Base-by-base conservation (phyloP, 2,113 vertebrate species). In the Henicopernis longicauda region DNA sequence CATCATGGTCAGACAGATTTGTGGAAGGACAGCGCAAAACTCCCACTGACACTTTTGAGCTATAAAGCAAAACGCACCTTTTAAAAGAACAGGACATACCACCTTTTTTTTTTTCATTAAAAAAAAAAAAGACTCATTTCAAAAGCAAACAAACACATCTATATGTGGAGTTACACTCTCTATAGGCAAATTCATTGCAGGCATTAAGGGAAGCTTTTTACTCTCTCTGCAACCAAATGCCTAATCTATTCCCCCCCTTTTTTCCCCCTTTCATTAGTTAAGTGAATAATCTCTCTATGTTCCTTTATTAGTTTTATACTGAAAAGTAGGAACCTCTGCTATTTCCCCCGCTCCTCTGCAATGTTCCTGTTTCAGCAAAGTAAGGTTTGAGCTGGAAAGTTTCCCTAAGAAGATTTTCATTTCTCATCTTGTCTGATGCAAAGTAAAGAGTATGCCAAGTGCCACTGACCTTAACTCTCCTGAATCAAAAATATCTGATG, bases 401-500 rank as follows among this genome's bases (percentile, higher is more conserved):
- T 95, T 94, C 86, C 90, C 85, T 88, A 59, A 81, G 93, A 97
- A 77, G 91, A 90, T 69, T 97, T 92, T 93, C 62, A 89, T 96
- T 97, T 97, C 94, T 93, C 95, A 95, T 92, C 95, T 96, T 91
- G 86, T 96, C 84, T 95, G 77, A 84, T 97, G 92, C 80, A 97
- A 97, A 97, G 94, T 92, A 88, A 96, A 97, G 95, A 96, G 96
- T 97, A 93, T 94, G 96, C 94, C 84, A 94, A 95, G 97, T 97
- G 97, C 89, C 97, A 95, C 97, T 98, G 98, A 98, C 97, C 98
- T 98, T 98, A 97, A 97, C 96, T 96, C 94, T 96, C 97, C 95
- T 70, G 86, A 92, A 97, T 98, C 95, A 97, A 96, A 98, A 97
- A 96, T 97, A 98, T 97, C 93, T 80, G 70, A 97, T 97, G 95